Conservation (phyloP, 2,797 vertebrate genomes). For the Gadopsis marmoratus region DNA sequence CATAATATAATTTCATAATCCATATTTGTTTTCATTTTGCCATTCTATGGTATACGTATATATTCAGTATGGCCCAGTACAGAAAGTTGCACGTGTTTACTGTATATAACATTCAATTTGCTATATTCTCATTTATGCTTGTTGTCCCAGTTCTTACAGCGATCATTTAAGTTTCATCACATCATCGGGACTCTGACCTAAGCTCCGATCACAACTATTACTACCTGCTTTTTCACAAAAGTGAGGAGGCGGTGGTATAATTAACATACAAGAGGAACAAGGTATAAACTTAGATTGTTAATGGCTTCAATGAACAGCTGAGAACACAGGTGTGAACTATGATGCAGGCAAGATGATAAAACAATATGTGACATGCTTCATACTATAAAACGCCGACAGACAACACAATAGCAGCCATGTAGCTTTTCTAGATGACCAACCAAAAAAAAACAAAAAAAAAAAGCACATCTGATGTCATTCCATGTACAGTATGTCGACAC, state of each 20-base stretch:
- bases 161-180: conserved; percentile 22
- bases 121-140: background rate
- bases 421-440: conserved; percentile 54
- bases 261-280: conserved; percentile 36
- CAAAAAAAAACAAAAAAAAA: conserved; percentile 10
- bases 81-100: background rate
- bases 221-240: conserved; percentile 16
- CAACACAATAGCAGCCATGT: conserved; percentile 66
- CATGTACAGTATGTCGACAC: conserved; percentile 51
- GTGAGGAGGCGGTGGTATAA: background rate
- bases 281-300: conserved; percentile 21
- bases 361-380: conserved; percentile 67
- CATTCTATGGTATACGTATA: background rate
- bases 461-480: conserved; percentile 63
- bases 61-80: background rate
- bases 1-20: background rate
- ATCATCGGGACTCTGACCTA: conserved; percentile 5
- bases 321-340: conserved; percentile 34
- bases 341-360: conserved; percentile 57
- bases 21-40: background rate
- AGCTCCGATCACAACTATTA: conserved; percentile 15
- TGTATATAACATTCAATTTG: background rate
- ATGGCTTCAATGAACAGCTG: conserved; percentile 33
- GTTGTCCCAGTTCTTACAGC: background rate
- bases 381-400: conserved; percentile 58